Percentiles rank a stretch among this genome's conserved stretches.
phyloP scores from a whole-genome alignment of 2,888 invertebrate genomes.

The Yponomeuta plumbellus region DNA sequence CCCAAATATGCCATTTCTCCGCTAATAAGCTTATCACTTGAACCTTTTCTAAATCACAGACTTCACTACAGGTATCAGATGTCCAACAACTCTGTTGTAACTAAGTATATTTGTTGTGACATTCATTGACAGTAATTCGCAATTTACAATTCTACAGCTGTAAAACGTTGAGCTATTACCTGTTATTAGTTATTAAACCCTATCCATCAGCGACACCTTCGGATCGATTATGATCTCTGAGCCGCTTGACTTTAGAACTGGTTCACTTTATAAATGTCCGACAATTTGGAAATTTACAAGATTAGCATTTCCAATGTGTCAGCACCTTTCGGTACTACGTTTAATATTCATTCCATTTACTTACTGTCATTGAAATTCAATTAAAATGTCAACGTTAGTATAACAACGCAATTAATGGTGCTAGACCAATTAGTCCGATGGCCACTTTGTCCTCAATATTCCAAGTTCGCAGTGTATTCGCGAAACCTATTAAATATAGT shows the following conservation, averaged over 20 bases:
- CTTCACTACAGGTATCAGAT: background rate
- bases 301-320: background rate
- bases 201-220: background rate
- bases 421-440: background rate
- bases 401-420: background rate
- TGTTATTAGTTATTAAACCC: constrained; percentile 7
- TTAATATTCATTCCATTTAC: background rate
- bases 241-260: background rate
- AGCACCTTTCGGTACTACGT: background rate
- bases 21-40: background rate
- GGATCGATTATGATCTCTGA: background rate
- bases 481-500: background rate
- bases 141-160: constrained; percentile 7
- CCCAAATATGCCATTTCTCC: too few species aligned
- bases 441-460: background rate
- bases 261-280: background rate
- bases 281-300: background rate
- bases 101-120: constrained; percentile 7
- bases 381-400: background rate
- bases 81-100: constrained; percentile 4
- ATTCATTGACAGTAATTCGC: constrained; percentile 10
- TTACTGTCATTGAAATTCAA: background rate
- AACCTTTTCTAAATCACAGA: background rate
- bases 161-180: background rate
- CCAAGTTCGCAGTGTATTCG: background rate